Evolutionary conservation across 2,113 vertebrate species (phyloP).

Genomic region (Eptesicus fuscus): DNA sequence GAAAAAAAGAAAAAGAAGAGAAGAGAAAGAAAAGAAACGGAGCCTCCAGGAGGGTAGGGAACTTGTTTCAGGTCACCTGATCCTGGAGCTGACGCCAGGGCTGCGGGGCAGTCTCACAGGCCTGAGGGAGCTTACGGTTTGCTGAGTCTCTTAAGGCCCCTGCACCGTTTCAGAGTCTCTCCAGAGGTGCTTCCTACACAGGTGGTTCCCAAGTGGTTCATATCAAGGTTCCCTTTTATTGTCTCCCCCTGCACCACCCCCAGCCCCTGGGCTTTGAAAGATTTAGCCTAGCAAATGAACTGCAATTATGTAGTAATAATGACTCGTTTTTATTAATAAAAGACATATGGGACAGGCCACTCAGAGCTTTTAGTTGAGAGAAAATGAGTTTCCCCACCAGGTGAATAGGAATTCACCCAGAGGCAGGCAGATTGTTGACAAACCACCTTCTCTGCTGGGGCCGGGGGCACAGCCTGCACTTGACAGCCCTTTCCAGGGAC

Average conservation of each 20-base stretch:
- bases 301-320: conserved; percentile 63
- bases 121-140: not conserved
- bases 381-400: not conserved
- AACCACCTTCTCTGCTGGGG: not conserved
- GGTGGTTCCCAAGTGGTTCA: conserved; percentile 37
- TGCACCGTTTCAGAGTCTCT: not conserved
- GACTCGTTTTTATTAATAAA: conserved; percentile 71
- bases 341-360: conserved; percentile 48
- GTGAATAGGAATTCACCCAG: conserved; percentile 53
- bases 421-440: not conserved
- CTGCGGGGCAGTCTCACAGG: not conserved
- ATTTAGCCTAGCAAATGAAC: conserved; percentile 53
- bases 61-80: conserved; percentile 19
- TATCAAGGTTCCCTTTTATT: conserved; percentile 48
- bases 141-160: not conserved
- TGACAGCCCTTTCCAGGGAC: not conserved
- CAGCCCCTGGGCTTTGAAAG: conserved; percentile 57
- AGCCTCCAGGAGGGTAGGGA: not conserved
- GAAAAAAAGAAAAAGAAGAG: too few species aligned
- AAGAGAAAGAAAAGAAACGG: fast-evolving
- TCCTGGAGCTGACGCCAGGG: not conserved
- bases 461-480: not conserved
- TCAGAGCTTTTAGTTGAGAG: conserved; percentile 13
- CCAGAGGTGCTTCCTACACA: not conserved
- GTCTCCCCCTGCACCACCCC: not conserved